Evolutionary conservation across 2,888 invertebrate genomes (phyloP), one percentile per base, ranked within the genome.

Genomic region (Teleiodes luculella): DNA sequence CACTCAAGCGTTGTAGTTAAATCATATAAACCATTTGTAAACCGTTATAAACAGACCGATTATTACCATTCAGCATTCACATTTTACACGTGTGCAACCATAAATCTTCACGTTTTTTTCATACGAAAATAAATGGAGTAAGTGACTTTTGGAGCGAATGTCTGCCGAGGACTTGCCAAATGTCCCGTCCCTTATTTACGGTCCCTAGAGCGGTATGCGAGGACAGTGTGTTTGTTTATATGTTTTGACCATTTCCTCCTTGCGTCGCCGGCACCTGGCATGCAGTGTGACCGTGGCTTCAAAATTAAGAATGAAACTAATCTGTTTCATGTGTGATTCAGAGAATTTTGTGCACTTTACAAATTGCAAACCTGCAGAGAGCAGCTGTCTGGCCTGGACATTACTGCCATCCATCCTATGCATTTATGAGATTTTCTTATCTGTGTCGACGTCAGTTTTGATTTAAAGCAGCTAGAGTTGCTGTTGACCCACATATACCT

Each of bases 401-500:
- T n/a, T 18, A 24, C 7, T 28, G 20, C 11, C 33, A n/a, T 48
- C 20, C 10, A 11, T n/a, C 33, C n/a, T 35, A 11, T 31, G 35
- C 48, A 11, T 18, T 24, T 48, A 48, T 35, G 20, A 35, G 18
- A n/a, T n/a, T 35, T 35, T 20, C n/a, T 35, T 11, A 30, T 30
- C 35, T 20, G 31, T 35, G 28, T 47, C 28, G 46, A 31, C 13
- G 33, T 33, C 48, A 36, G 20, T 48, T 35, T 16, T 49, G 49
- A 33, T 37, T 49, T 28, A 49, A 49, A 37, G 24, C 49, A 13
- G 37, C 37, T 24, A 24, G 24, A 16, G 49, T 37, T 28, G 13
- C 35, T 24, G 36, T 28, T 49, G 49, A 49, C 49, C 49, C 49
- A 49, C 37, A 49, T 49, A 37, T 49, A 49, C 49, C 49, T 49